Evolutionary conservation across 2,797 vertebrate genomes (phyloP).

Genomic region (Enteromius trimaculatus): DNA sequence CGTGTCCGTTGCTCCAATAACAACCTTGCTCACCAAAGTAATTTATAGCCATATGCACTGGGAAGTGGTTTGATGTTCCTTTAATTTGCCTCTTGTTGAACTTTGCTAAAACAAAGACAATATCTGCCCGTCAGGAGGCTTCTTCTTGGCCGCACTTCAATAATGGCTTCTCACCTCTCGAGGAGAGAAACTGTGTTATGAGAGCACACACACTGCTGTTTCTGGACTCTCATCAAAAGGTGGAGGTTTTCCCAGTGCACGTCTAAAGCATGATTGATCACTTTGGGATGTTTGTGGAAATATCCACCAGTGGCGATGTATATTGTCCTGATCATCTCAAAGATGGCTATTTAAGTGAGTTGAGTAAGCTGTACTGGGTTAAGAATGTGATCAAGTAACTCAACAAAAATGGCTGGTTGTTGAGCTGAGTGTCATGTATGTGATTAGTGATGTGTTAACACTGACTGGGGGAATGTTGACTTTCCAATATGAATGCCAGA

Average conservation of each 20-base stretch:
- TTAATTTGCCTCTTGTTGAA: conserved; percentile 52
- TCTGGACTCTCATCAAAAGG: conserved; percentile 57
- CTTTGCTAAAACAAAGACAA: conserved; percentile 49
- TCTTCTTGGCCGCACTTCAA: conserved; percentile 57
- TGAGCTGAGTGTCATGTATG: conserved; percentile 20
- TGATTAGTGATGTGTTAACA: conserved; percentile 6
- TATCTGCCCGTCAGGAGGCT: conserved; percentile 45
- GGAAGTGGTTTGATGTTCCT: conserved; percentile 47
- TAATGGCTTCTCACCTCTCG: conserved; percentile 52
- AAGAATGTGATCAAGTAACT: conserved; percentile 52
- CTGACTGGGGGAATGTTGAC: not conserved
- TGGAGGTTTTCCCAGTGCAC: conserved; percentile 35
- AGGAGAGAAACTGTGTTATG: conserved; percentile 39
- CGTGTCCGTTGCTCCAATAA: not conserved
- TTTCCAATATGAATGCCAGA: conserved; percentile 13
- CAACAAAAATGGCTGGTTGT: conserved; percentile 35
- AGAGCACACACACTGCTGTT: conserved; percentile 42
- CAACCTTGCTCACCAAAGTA: conserved; percentile 4
- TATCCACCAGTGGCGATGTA: conserved; percentile 47
- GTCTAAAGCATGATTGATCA: conserved; percentile 44
- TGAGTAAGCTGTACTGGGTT: conserved; percentile 37
- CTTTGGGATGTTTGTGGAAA: conserved; percentile 58
- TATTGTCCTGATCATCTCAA: conserved; percentile 42
- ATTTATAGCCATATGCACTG: conserved; percentile 35
- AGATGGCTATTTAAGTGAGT: conserved; percentile 57